Conservation (phyloP, 2,888 invertebrate species). For the Drosophila cognata region DNA sequence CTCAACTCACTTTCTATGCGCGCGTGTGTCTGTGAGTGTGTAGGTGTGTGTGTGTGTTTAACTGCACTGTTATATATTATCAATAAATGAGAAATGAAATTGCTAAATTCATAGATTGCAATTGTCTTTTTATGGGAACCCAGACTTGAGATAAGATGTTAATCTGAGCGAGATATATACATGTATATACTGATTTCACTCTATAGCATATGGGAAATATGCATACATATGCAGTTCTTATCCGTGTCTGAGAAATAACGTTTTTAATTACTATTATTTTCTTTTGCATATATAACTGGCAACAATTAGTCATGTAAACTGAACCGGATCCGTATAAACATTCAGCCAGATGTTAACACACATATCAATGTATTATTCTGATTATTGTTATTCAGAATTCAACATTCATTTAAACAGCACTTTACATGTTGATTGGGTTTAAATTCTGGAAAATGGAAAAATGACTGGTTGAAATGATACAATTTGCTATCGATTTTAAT, state of each 20-base stretch:
- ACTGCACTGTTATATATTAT: conserved; percentile 55
- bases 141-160: not conserved
- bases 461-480: not conserved
- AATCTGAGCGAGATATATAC: not conserved
- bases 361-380: not conserved
- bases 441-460: not conserved
- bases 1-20: not conserved
- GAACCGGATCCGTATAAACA: not conserved
- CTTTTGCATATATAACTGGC: not conserved
- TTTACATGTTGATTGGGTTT: not conserved
- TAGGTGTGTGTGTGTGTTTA: conserved; percentile 18
- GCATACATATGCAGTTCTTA: not conserved
- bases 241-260: not conserved
- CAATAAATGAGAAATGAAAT: conserved; percentile 45
- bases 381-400: not conserved
- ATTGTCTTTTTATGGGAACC: not conserved
- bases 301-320: not conserved
- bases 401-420: not conserved
- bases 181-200: not conserved
- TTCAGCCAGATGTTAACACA: not conserved
- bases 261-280: not conserved
- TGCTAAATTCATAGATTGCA: conserved; percentile 11
- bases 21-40: conserved; percentile 1
- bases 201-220: not conserved
- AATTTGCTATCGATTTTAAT: conserved; percentile 48